Conservation (phyloP, 2,888 invertebrate species). For the Gymnocheta viridis region DNA sequence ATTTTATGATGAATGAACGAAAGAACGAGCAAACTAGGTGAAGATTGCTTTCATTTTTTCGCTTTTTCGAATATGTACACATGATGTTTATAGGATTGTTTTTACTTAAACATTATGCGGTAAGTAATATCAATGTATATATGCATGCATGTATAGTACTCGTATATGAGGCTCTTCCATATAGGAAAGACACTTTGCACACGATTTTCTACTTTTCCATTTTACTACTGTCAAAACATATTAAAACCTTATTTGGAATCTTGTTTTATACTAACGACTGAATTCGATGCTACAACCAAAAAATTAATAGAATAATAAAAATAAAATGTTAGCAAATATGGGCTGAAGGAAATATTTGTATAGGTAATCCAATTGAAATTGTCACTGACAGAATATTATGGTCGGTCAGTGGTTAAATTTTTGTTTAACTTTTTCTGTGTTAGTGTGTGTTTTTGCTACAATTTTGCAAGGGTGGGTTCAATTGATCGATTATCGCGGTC, state of each 20-base stretch:
- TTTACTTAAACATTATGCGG: conserved; percentile 10
- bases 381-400: not conserved
- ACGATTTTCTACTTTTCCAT: conserved; percentile 42
- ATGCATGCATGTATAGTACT: not conserved
- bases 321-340: conserved; percentile 15
- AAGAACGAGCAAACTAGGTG: conserved; percentile 50
- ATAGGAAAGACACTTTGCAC: conserved; percentile 44
- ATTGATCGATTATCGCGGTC: conserved; percentile 66
- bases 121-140: conserved; percentile 21
- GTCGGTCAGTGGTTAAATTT: conserved; percentile 49
- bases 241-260: conserved; percentile 61
- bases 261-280: conserved; percentile 19
- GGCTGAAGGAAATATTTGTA: not conserved
- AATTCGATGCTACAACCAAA: conserved; percentile 17
- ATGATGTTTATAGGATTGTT: not conserved
- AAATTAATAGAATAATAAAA: not conserved
- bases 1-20: conserved; percentile 21
- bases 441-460: conserved; percentile 30
- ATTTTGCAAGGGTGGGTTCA: conserved; percentile 68
- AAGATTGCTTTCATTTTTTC: conserved; percentile 53
- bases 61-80: conserved; percentile 1
- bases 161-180: not conserved
- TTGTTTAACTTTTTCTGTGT: not conserved
- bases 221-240: conserved; percentile 49
- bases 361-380: not conserved